These are phyloP conservation scores for Baronia brevicornis DNA, from an alignment of 2,888 invertebrate species.

Conservation along the genomic window DNA sequence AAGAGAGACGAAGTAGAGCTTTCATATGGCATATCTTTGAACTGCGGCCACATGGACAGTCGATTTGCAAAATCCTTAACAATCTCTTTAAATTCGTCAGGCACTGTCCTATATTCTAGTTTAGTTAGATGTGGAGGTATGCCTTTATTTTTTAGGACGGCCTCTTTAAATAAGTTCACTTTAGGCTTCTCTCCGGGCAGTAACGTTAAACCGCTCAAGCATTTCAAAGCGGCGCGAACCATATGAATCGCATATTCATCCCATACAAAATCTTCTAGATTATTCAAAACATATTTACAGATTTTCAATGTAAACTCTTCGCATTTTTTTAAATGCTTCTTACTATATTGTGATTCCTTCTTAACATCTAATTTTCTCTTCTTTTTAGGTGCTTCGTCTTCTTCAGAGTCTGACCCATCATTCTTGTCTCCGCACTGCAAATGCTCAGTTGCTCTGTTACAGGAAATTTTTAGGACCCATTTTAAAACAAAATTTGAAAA, in stretches of 20 bases:
- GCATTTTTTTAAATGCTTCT: conserved; percentile 73
- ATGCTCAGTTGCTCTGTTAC: conserved; percentile 64
- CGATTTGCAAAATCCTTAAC: conserved; percentile 79
- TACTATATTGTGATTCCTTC: conserved; percentile 40
- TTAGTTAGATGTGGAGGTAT: conserved; percentile 53
- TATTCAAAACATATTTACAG: conserved; percentile 85
- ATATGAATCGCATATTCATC: conserved; percentile 86
- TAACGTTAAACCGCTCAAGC: conserved; percentile 79
- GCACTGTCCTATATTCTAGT: conserved; percentile 65
- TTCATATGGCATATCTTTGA: conserved; percentile 80
- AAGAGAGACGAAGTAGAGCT: conserved; percentile 83
- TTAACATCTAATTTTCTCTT: conserved; percentile 34
- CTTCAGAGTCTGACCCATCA: conserved; percentile 23
- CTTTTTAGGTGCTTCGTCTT: conserved; percentile 42
- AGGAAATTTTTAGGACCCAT: conserved; percentile 76
- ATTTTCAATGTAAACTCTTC: conserved; percentile 80
- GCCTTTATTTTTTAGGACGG: conserved; percentile 37
- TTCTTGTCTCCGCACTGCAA: conserved; percentile 30
- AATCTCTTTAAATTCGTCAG: conserved; percentile 77
- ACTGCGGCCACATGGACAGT: conserved; percentile 85
- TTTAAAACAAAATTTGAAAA: conserved; percentile 89
- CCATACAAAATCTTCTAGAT: conserved; percentile 89
- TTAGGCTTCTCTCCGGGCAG: conserved; percentile 62
- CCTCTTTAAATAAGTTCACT: conserved; percentile 49
- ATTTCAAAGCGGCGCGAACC: conserved; percentile 81